Conservation (phyloP, 2,888 invertebrate species). For the Toxonevra muliebris region DNA sequence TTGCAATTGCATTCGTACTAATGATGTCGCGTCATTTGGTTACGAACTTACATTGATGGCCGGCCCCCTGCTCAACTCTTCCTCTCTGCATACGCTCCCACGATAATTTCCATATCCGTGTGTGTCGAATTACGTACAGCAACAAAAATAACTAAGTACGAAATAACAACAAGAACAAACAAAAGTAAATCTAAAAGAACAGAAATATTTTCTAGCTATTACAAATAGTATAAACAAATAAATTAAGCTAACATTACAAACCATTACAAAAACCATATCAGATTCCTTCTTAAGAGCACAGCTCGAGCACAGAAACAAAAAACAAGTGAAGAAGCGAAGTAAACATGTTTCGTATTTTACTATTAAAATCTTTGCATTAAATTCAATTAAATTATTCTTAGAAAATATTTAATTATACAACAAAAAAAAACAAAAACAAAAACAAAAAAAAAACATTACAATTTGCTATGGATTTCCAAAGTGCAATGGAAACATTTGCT, state of each 20-base stretch:
- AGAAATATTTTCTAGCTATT: too few species aligned
- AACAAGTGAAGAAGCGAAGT: background rate
- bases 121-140: slow-evolving; percentile 22
- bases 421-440: background rate
- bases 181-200: slow-evolving; percentile 17
- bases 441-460: background rate
- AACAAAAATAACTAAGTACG: slow-evolving; percentile 19
- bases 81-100: background rate
- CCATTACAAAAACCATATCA: slow-evolving; percentile 1
- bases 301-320: background rate
- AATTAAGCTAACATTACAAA: slow-evolving; percentile 7
- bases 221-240: slow-evolving; percentile 6
- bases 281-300: background rate
- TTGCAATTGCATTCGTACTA: slow-evolving; percentile 20
- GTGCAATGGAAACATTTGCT: slow-evolving; percentile 98
- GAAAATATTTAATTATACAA: too few species aligned
- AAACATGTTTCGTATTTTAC: background rate
- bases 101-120: slow-evolving; percentile 7
- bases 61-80: too few species aligned
- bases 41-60: background rate
- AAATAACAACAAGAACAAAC: slow-evolving; percentile 10
- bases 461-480: slow-evolving; percentile 91
- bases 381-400: background rate
- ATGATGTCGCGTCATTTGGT: slow-evolving; percentile 39
- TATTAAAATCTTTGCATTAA: background rate